Evolutionary conservation across 2,888 invertebrate genomes (phyloP), one percentile per base, ranked within the genome.

Genomic region (Euproctis similis): DNA sequence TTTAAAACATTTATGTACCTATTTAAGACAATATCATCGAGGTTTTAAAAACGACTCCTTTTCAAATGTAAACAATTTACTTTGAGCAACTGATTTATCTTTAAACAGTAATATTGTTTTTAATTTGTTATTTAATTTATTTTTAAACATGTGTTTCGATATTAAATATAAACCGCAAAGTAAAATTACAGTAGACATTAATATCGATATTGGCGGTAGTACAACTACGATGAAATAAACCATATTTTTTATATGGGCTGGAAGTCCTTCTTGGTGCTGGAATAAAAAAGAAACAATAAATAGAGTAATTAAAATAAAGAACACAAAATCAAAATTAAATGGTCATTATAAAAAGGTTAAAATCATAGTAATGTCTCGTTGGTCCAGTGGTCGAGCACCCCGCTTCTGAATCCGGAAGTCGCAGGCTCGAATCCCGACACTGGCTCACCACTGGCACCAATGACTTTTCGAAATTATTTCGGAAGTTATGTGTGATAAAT

Each of bases 181-280:
- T 5, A 74, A 19, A 23, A 57, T 55, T 3, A 48, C 7, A 2
- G 50, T 51, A 10, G 73, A 52, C 12, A 71, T 30, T 1, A 68
- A 20, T 13, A 59, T 60, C 8, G 88, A 85, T 1, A 82, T 31
- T 1, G 75, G 75, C 7, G 88, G 89, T 22, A 88, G 35, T 2
- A 88, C 41, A 1, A 82, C 81, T 1, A 84, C 74, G 26, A 75
- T 76, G 41, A 88, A 82, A 47, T 80, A 84, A 20, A 89, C 65
- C 3, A 85, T 63, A 13, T 53, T 48, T 30, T 59, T 59, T 19
- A 89, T 85, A 31, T 75, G 70, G 14, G 71, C 52, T 0, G 89
- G 89, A 1, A 89, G 57, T 1, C 84, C 85, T 45, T 85, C 82
- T 74, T 88, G 88, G 49, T 85, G 81, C 89, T 89, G 84, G 36